phyloP scores from a whole-genome alignment of 2,797 vertebrate species.

The Staurois parvus region DNA sequence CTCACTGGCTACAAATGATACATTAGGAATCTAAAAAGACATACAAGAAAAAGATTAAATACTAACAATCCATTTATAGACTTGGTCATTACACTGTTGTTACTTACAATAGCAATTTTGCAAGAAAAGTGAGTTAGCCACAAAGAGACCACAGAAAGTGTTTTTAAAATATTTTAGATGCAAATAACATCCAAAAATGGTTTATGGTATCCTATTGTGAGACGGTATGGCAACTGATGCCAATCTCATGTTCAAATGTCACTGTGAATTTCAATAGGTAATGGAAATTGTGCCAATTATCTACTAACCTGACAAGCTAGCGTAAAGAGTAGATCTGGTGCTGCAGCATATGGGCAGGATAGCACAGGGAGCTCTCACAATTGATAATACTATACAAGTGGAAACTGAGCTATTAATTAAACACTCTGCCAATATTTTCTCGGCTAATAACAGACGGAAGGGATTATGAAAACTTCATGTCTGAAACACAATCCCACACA shows the following conservation, averaged over 20 bases:
- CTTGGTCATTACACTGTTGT: neutral
- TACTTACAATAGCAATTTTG: neutral
- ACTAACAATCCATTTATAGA: neutral
- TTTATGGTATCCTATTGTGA: conserved; percentile 20
- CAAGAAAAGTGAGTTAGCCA: neutral
- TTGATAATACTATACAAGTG: conserved; percentile 42
- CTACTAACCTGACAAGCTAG: conserved; percentile 39
- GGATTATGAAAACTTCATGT: conserved; percentile 34
- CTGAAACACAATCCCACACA: conserved; percentile 37
- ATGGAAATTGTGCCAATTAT: conserved; percentile 28
- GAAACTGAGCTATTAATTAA: conserved; percentile 51
- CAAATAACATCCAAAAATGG: neutral
- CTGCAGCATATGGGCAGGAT: conserved; percentile 35
- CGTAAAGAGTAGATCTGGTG: conserved; percentile 36
- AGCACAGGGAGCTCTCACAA: conserved; percentile 41
- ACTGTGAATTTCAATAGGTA: conserved; percentile 32
- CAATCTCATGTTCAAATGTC: conserved; percentile 39
- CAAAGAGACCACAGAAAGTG: neutral
- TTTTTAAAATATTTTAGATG: neutral
- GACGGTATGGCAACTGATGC: conserved; percentile 13
- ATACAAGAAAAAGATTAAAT: neutral
- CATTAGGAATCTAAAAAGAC: neutral
- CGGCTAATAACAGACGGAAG: conserved; percentile 42
- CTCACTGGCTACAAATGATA: neutral
- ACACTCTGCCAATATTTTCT: conserved; percentile 48